A percentile compares a stretch with the other conserved stretches of the same genome.
Conservation (phyloP, 1,140 invertebrate genomes). For the Calliphora vicina region DNA sequence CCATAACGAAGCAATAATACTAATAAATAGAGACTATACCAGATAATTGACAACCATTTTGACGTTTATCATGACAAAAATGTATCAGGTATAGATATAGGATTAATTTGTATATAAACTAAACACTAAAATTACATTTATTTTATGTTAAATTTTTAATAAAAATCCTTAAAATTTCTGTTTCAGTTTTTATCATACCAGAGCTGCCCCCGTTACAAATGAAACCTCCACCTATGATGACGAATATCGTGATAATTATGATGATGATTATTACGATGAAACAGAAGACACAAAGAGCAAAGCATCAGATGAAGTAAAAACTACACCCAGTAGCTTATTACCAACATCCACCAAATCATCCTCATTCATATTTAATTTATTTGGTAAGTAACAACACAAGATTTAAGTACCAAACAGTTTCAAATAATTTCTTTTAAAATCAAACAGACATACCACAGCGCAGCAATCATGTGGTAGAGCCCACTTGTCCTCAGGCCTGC, state of each 20-base stretch:
- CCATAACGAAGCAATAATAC: too few species aligned
- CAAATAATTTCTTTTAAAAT: not conserved
- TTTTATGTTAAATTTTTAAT: not conserved
- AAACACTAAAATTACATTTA: not conserved
- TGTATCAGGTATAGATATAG: too few species aligned
- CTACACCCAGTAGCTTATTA: conserved; percentile 41
- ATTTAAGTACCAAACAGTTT: not conserved
- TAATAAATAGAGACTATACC: too few species aligned
- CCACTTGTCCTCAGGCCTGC: conserved; percentile 55
- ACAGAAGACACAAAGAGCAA: conserved; percentile 42
- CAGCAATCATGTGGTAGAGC: conserved; percentile 57
- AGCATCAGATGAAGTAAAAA: not conserved
- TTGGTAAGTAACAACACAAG: conserved; percentile 5
- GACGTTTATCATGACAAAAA: too few species aligned
- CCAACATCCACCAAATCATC: conserved; percentile 42
- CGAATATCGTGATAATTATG: conserved; percentile 44
- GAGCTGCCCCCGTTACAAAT: conserved; percentile 48
- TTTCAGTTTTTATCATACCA: conserved; percentile 51
- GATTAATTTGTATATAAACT: too few species aligned
- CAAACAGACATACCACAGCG: conserved; percentile 48
- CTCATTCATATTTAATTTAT: conserved; percentile 1
- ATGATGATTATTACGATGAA: conserved; percentile 49
- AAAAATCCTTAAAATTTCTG: not conserved
- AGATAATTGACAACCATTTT: too few species aligned
- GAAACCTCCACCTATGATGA: conserved; percentile 34